Evolutionary conservation across 2,113 vertebrate genomes (phyloP), one percentile per base, ranked within the genome.

Genomic region (Saguinus imperator): DNA sequence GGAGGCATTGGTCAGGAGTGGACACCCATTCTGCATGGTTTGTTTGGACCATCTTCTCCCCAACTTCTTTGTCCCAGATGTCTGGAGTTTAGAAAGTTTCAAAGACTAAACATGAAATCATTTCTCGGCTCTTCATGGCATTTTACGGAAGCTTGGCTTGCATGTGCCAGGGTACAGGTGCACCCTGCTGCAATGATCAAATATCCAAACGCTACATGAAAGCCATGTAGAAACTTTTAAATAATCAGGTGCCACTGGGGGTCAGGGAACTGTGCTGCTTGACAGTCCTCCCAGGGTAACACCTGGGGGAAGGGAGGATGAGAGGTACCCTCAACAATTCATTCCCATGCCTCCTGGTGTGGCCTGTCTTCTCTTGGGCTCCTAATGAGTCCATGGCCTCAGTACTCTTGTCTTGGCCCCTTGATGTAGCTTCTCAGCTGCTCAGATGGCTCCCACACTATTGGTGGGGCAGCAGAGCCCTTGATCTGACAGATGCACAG

Each of bases 401-500:
- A 14, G 64, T 45, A 80, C 10, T 72, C 91, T 97, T 95, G 80
- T 57, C 75, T 82, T 72, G 96, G 96, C 61, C 75, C 75, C 97
- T 94, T 97, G 83, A 96, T 81, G 89, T 96, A 97, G 70, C 43
- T 87, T 80, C 93, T 98, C 50, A 79, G 92, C 55, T 83, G 57
- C 58, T 98, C 37, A 73, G 93, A 79, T 58, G 89, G 75, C 80
- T 79, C 85, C 64, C 72, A 91, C 96, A 77, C 94, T 87, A 89
- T 76, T 93, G 58, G 27, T 25, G n/a, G 79, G 89, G 86, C 82
- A 40, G 27, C 70, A 81, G 70, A 97, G 90, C 86, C 88, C 80
- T 84, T 3, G 20, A 52, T 88, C 96, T 93, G 98, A 98, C 98
- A 98, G 98, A 98, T 84, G 97, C 97, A 97, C 98, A 98, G 98